Percentiles rank a stretch among this genome's conserved stretches.
Evolutionary conservation across 2,797 vertebrate species (phyloP).

Genomic region (Hipposideros larvatus): DNA sequence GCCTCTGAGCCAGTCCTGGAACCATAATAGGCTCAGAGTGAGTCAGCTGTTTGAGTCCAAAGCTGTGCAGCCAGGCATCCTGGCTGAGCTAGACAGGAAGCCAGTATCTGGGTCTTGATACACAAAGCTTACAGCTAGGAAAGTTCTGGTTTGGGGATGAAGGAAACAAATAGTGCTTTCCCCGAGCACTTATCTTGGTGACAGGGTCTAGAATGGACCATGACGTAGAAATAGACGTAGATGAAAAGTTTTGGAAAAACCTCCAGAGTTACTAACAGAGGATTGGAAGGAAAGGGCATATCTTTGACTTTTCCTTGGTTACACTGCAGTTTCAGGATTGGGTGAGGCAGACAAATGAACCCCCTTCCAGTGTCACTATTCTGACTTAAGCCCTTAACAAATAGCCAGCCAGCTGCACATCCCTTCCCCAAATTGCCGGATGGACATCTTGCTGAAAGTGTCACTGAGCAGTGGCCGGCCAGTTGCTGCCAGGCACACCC

Average conservation of each 20-base stretch:
- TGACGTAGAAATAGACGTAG: neutral
- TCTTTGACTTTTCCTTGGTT: slow-evolving; percentile 57
- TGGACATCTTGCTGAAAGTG: slow-evolving; percentile 48
- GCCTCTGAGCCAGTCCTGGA: slow-evolving; percentile 68
- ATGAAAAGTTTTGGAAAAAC: slow-evolving; percentile 6
- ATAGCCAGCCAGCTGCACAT: neutral
- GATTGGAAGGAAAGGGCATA: slow-evolving; percentile 28
- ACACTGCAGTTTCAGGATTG: slow-evolving; percentile 16
- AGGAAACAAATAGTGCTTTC: slow-evolving; percentile 42
- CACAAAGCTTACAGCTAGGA: slow-evolving; percentile 26
- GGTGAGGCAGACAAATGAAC: slow-evolving; percentile 27
- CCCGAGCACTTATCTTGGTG: slow-evolving; percentile 34
- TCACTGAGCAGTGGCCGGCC: neutral
- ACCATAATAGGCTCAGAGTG: slow-evolving; percentile 38
- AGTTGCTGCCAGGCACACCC: neutral
- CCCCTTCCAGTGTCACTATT: neutral
- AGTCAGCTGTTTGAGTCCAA: slow-evolving; percentile 72
- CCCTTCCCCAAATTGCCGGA: slow-evolving; percentile 40
- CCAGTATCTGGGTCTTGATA: slow-evolving; percentile 9
- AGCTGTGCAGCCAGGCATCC: slow-evolving; percentile 56
- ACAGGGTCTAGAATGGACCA: slow-evolving; percentile 55
- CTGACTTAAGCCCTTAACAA: slow-evolving; percentile 27
- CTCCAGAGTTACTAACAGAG: slow-evolving; percentile 32
- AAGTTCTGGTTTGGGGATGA: slow-evolving; percentile 29
- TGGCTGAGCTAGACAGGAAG: slow-evolving; percentile 27